Conservation (phyloP, 2,113 vertebrate species). For the Carassius gibelio region DNA sequence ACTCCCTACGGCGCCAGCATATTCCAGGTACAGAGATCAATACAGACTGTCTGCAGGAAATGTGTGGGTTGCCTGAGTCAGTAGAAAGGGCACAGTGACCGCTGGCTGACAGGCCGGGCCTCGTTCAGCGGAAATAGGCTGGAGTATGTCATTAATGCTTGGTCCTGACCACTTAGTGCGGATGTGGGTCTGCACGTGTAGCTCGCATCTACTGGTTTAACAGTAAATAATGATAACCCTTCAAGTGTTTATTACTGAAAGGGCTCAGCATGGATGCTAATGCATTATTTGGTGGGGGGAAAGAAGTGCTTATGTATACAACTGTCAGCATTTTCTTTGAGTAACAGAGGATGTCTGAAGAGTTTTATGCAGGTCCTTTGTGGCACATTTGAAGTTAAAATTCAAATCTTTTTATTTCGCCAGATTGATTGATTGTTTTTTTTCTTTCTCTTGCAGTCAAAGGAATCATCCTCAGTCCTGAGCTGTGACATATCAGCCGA, state of each 20-base stretch:
- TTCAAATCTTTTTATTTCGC: not conserved
- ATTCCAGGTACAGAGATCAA: constrained; percentile 89
- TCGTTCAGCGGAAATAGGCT: constrained; percentile 76
- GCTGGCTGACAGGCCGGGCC: constrained; percentile 67
- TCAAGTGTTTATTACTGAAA: constrained; percentile 55
- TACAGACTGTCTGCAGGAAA: constrained; percentile 70
- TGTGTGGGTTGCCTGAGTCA: constrained; percentile 55
- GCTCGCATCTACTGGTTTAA: constrained; percentile 42
- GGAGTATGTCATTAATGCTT: constrained; percentile 56
- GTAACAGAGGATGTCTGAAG: constrained; percentile 13
- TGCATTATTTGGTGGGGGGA: constrained; percentile 34
- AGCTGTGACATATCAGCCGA: constrained; percentile 96
- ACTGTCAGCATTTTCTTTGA: constrained; percentile 25
- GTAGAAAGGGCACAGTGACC: constrained; percentile 69
- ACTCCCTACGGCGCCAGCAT: constrained; percentile 99
- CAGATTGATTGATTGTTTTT: constrained; percentile 4
- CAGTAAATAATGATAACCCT: constrained; percentile 59
- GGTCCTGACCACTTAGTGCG: constrained; percentile 55
- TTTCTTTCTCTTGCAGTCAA: constrained; percentile 77
- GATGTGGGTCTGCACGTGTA: constrained; percentile 45
- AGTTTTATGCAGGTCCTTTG: constrained; percentile 34
- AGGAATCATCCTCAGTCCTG: constrained; percentile 95
- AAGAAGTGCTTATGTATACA: constrained; percentile 42
- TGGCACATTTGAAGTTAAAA: constrained; percentile 1
- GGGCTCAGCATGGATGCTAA: constrained; percentile 41